Evolutionary conservation across 2,888 invertebrate species (phyloP).

Genomic region (Lymantria dispar): DNA sequence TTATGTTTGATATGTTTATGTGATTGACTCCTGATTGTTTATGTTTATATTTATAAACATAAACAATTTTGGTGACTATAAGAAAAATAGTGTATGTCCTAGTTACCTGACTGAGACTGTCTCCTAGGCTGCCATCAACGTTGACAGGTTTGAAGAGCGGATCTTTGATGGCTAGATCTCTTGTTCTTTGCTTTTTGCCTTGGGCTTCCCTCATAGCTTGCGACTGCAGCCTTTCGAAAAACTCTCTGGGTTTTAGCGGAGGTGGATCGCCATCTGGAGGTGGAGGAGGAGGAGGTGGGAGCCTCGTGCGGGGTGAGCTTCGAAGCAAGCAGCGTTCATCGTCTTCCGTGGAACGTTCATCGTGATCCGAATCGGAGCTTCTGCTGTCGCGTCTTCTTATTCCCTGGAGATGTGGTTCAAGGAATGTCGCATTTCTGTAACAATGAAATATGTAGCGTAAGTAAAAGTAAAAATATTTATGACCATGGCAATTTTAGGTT

Average conservation of each 20-base stretch:
- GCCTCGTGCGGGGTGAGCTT: conserved; percentile 70
- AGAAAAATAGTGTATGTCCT: not conserved
- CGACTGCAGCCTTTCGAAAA: conserved; percentile 73
- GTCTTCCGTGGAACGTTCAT: conserved; percentile 76
- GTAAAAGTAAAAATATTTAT: too few relatives aligned
- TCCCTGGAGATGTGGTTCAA: conserved; percentile 88
- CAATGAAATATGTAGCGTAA: conserved; percentile 27
- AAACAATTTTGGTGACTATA: too few relatives aligned
- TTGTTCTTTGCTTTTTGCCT: conserved; percentile 56
- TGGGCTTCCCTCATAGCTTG: conserved; percentile 76
- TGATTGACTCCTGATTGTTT: too few relatives aligned
- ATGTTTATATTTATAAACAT: too few relatives aligned
- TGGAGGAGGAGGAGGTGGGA: conserved; percentile 71
- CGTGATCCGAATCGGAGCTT: conserved; percentile 76
- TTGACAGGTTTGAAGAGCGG: conserved; percentile 66
- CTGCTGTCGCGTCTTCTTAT: conserved; percentile 76
- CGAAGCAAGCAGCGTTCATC: conserved; percentile 71
- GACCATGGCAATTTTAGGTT: too few relatives aligned
- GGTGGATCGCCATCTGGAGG: conserved; percentile 74
- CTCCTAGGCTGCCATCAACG: conserved; percentile 71
- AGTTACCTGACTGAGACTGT: conserved; percentile 77
- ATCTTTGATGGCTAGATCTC: conserved; percentile 55
- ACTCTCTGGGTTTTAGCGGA: conserved; percentile 82
- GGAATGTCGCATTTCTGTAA: conserved; percentile 89
- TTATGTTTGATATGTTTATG: too few relatives aligned